A percentile compares a stretch with the other conserved stretches of the same genome.
phyloP scores from a whole-genome alignment of 2,888 invertebrate genomes.

The Drosophila ustulata region DNA sequence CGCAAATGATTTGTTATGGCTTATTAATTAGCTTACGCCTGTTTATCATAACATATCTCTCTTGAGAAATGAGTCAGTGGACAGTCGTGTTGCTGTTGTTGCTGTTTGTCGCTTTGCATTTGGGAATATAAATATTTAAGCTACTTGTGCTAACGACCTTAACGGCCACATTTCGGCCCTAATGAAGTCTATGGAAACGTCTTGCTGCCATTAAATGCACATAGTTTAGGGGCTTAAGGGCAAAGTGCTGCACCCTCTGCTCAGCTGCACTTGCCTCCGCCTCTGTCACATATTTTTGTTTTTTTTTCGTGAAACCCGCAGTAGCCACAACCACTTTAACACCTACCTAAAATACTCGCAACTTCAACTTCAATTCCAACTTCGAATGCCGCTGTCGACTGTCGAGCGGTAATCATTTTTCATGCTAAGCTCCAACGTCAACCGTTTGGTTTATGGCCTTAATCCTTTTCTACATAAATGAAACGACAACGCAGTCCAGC shows the following conservation, averaged over 20 bases:
- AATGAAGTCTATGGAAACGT: conserved; percentile 57
- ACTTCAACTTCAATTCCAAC: conserved; percentile 36
- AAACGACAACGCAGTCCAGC: conserved; percentile 61
- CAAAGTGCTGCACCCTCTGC: conserved; percentile 45
- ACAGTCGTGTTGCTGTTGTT: conserved; percentile 1
- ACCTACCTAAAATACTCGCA: conserved; percentile 66
- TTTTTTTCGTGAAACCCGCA: conserved; percentile 41
- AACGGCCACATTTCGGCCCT: conserved; percentile 51
- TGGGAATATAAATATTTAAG: conserved; percentile 33
- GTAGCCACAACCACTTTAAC: conserved; percentile 76
- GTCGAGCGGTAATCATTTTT: conserved; percentile 76
- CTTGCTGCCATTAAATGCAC: conserved; percentile 68
- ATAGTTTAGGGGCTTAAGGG: conserved; percentile 66
- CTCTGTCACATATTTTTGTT: conserved; percentile 56
- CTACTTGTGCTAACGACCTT: conserved; percentile 60
- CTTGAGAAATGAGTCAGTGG: conserved; percentile 36
- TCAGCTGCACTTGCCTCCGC: conserved; percentile 58
- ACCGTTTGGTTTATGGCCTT: conserved; percentile 81
- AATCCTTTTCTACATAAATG: conserved; percentile 80
- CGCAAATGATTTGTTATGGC: conserved; percentile 43
- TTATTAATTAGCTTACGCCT: conserved; percentile 45
- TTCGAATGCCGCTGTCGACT: conserved; percentile 17
- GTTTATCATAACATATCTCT: conserved; percentile 38
- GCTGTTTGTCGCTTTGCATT: neutral
- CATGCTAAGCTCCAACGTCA: conserved; percentile 80